Conservation (phyloP, 2,113 vertebrate genomes). For the Phrynosoma blainvillii region DNA sequence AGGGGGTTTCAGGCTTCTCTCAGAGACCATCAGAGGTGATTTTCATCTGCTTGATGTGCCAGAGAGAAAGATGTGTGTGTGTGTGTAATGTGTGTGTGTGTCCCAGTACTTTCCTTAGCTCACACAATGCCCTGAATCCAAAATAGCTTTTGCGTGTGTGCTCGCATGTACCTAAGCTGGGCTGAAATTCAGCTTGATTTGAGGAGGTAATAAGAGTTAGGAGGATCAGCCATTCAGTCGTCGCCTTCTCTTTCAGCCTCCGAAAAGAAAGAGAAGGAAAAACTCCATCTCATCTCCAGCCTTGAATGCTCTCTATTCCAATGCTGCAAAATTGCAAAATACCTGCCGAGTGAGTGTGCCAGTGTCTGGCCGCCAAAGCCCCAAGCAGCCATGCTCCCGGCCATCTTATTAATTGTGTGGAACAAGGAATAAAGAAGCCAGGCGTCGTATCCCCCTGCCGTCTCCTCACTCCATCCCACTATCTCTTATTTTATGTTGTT, state of each 20-base stretch:
- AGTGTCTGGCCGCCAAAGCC: not conserved
- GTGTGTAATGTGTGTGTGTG: no score
- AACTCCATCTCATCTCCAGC: not conserved
- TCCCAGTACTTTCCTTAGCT: not conserved
- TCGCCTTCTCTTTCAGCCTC: not conserved
- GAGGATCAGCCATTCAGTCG: not conserved
- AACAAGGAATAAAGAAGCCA: not conserved
- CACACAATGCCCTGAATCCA: not conserved
- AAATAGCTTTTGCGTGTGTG: not conserved
- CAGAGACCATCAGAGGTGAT: not conserved
- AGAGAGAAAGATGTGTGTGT: not conserved
- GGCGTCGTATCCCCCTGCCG: no score
- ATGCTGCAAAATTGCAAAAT: not conserved
- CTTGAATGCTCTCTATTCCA: not conserved
- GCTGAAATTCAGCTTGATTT: constrained; percentile 3
- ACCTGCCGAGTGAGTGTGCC: not conserved
- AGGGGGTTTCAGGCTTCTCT: not conserved
- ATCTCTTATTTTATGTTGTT: not conserved
- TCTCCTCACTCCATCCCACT: fast-evolving
- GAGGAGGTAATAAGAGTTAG: not conserved
- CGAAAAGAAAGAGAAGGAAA: not conserved
- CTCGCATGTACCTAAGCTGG: not conserved
- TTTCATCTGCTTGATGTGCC: no score
- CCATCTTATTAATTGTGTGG: not conserved
- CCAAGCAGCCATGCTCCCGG: not conserved